Conservation (phyloP, 2,113 vertebrate species). For the Progne subis region DNA sequence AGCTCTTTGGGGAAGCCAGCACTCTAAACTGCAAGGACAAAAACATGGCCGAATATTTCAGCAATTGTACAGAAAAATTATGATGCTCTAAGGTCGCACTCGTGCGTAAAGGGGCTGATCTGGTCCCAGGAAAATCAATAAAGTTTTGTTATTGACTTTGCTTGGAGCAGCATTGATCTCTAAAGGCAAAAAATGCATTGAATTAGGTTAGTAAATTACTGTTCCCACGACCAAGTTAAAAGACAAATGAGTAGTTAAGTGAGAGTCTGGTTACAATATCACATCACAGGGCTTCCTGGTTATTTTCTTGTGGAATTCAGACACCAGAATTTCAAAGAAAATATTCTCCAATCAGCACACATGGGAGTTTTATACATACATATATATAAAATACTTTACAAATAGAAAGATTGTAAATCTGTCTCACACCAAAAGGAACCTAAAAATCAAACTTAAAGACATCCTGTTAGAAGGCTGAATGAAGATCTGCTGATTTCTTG, state of each 20-base stretch:
- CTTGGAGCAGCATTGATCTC: not conserved
- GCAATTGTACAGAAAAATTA: not conserved
- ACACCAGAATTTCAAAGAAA: not conserved
- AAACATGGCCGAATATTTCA: not conserved
- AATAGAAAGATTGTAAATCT: not conserved
- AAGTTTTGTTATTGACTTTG: constrained; percentile 11
- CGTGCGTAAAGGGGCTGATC: not conserved
- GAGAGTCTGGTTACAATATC: constrained; percentile 53
- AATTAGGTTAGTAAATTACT: constrained; percentile 71
- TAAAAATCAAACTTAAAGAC: not conserved
- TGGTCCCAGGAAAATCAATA: not conserved
- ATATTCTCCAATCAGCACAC: not conserved
- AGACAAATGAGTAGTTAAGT: constrained; percentile 65
- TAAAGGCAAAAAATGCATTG: constrained; percentile 29
- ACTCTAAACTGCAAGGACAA: not conserved
- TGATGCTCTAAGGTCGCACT: not conserved
- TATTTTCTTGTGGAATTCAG: constrained; percentile 62
- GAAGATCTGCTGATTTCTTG: constrained; percentile 4
- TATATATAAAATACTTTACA: not conserved
- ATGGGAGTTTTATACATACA: not conserved
- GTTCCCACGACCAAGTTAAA: constrained; percentile 66
- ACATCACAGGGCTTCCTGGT: constrained; percentile 38
- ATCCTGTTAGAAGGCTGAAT: not conserved
- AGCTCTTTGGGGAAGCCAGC: not conserved
- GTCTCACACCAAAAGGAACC: not conserved